Percentiles rank a stretch among this genome's conserved stretches.
phyloP scores from a whole-genome alignment of 2,797 vertebrate genomes.

The Tiaroga cobitis region DNA sequence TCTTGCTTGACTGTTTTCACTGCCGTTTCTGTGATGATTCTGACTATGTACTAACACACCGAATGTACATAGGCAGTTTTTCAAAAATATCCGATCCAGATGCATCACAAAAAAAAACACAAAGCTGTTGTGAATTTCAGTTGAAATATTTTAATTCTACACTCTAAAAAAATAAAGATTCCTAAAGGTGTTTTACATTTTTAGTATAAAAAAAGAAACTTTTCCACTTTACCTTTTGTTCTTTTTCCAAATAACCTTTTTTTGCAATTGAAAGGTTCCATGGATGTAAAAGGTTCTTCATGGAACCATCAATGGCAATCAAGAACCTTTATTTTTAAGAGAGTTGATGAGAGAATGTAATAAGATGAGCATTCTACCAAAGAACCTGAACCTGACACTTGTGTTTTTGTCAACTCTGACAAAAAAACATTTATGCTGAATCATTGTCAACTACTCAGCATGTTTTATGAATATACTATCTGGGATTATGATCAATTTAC shows the following conservation, averaged over 20 bases:
- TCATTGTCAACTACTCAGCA: not conserved
- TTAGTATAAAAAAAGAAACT: not conserved
- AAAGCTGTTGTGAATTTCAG: not conserved
- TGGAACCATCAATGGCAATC: not conserved
- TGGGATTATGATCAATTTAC: not conserved
- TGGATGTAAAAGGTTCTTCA: not conserved
- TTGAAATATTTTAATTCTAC: not conserved
- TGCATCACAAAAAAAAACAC: not conserved
- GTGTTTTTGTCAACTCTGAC: not conserved
- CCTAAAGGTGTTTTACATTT: not conserved
- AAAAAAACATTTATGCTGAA: slow-evolving; percentile 21
- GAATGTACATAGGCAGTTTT: not conserved
- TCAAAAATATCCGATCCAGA: not conserved
- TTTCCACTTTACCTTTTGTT: too few relatives aligned
- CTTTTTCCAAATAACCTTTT: not conserved
- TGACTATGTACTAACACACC: not conserved
- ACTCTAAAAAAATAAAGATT: not conserved
- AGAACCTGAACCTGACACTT: too few relatives aligned
- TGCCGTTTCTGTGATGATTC: not conserved
- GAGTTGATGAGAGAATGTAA: not conserved
- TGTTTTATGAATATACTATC: not conserved
- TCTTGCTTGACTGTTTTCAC: not conserved
- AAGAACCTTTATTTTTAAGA: not conserved
- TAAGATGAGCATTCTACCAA: not conserved
- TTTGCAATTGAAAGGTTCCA: not conserved